Evolutionary conservation across 2,113 vertebrate species (phyloP).

Genomic region (Cyanistes caeruleus): DNA sequence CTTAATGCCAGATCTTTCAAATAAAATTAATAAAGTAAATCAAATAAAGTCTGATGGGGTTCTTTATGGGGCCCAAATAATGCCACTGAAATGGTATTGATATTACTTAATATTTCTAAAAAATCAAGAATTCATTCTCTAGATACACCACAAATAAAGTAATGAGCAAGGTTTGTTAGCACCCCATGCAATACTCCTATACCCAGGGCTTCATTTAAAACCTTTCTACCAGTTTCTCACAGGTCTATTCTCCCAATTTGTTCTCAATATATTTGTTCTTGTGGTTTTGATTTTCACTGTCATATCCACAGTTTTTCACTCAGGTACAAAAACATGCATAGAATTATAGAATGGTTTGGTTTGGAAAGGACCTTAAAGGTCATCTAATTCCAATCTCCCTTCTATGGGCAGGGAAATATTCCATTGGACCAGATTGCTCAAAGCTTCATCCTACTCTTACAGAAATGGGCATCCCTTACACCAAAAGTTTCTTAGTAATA

Average conservation of each 20-base stretch:
- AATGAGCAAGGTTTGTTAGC: neutral
- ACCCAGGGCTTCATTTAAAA: neutral
- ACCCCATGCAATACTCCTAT: rapidly evolving
- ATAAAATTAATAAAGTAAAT: neutral
- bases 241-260: neutral
- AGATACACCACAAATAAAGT: neutral
- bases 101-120: neutral
- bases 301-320: neutral
- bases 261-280: neutral
- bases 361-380: neutral
- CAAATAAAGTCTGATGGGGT: neutral
- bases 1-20: neutral
- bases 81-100: neutral
- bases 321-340: neutral
- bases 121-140: neutral
- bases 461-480: neutral
- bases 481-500: rapidly evolving
- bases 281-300: neutral
- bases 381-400: neutral
- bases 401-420: neutral
- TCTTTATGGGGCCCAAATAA: neutral
- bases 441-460: neutral
- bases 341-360: neutral
- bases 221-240: neutral
- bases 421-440: neutral